These are phyloP conservation scores for Condylura cristata DNA, from an alignment of 2,113 vertebrate species.

Conservation along the genomic window DNA sequence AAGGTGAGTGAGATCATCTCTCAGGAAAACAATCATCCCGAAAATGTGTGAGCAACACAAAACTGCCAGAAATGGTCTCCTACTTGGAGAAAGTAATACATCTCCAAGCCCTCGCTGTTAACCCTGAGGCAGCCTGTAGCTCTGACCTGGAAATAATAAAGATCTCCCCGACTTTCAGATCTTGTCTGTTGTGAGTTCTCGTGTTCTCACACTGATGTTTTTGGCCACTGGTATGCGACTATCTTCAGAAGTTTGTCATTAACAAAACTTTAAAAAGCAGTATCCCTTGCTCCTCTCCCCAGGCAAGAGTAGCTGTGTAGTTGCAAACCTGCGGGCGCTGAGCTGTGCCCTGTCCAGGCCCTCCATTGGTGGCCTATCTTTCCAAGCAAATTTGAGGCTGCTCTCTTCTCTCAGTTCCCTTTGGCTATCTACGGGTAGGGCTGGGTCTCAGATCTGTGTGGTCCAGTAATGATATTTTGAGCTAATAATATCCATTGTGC, in stretches of 20 bases:
- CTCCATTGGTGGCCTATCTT: not conserved
- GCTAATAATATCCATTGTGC: conserved; percentile 35
- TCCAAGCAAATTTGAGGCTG: not conserved
- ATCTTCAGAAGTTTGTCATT: not conserved
- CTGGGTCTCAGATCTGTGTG: conserved; percentile 42
- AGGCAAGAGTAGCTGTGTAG: not conserved
- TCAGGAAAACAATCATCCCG: not conserved
- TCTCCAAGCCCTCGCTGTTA: not conserved
- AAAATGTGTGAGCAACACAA: not conserved
- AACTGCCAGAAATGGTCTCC: not conserved
- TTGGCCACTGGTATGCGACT: not conserved
- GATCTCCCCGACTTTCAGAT: not conserved
- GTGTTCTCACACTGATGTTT: not conserved
- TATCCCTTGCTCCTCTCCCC: not conserved
- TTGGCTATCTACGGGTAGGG: not conserved
- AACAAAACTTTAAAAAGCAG: not conserved
- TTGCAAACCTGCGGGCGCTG: not conserved
- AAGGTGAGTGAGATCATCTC: not conserved
- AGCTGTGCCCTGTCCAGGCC: not conserved
- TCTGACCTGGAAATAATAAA: not conserved
- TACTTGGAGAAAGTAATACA: not conserved
- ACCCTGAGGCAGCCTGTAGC: not conserved
- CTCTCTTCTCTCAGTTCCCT: conserved; percentile 24
- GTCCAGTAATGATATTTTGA: not conserved
- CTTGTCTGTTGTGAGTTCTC: not conserved